Evolutionary conservation across 1,140 invertebrate genomes (phyloP).

Genomic region (Trissolcus basalis): DNA sequence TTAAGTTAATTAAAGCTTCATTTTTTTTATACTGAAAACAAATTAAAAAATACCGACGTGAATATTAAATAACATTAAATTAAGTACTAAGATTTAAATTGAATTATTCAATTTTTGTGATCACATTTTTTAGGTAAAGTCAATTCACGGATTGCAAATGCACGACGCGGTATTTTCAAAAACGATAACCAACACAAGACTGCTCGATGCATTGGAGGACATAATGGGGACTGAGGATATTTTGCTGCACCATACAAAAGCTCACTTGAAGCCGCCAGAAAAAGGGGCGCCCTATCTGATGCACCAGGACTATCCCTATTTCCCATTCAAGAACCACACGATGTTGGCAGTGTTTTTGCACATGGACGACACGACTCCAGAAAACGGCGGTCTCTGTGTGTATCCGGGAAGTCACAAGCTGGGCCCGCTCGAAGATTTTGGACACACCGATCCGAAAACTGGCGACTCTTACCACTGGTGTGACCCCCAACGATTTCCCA

Average conservation of each 20-base stretch:
- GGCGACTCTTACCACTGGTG: constrained; percentile 76
- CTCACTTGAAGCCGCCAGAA: constrained; percentile 79
- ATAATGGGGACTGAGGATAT: constrained; percentile 79
- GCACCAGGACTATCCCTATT: constrained; percentile 82
- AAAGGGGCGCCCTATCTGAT: constrained; percentile 81
- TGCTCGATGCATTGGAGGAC: constrained; percentile 79
- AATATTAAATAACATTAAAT: too few relatives aligned
- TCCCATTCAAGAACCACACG: constrained; percentile 79
- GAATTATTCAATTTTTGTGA: too few relatives aligned
- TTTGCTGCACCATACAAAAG: constrained; percentile 80
- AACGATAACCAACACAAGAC: constrained; percentile 76
- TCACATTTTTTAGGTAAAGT: constrained; percentile 76
- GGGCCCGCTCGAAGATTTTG: constrained; percentile 78
- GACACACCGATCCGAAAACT: constrained; percentile 65
- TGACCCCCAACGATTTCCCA: constrained; percentile 77
- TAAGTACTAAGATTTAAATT: too few relatives aligned
- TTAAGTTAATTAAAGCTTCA: too few relatives aligned
- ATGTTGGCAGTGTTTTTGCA: constrained; percentile 81
- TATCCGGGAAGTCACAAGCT: constrained; percentile 81
- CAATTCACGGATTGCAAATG: constrained; percentile 79
- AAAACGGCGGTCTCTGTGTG: constrained; percentile 80
- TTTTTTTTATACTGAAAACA: too few relatives aligned
- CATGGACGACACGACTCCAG: constrained; percentile 78
- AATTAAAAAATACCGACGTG: too few relatives aligned
- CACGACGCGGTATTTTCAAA: constrained; percentile 78